A percentile compares a stretch with the other conserved stretches of the same genome.
phyloP scores from a whole-genome alignment of 2,797 vertebrate species.

The Xenopus petersii region DNA sequence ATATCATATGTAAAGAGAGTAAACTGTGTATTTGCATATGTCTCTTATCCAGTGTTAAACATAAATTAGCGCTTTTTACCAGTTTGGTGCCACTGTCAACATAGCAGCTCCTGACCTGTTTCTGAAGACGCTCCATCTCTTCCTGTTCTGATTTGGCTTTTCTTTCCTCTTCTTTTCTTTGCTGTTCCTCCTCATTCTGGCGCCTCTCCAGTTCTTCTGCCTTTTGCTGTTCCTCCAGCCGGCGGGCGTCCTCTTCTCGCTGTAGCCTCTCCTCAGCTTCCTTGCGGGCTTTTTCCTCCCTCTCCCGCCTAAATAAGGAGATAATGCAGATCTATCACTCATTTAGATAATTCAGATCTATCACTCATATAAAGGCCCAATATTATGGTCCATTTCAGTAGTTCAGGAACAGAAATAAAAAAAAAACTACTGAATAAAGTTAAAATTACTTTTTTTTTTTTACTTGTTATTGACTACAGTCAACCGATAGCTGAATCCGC shows the following conservation, averaged over 20 bases:
- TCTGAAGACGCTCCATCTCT: constrained; percentile 84
- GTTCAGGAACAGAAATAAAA: too few relatives aligned
- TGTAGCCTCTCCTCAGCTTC: constrained; percentile 75
- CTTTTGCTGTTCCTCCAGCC: constrained; percentile 70
- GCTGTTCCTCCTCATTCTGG: constrained; percentile 65
- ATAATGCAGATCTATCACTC: background rate
- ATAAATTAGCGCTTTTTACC: too few relatives aligned
- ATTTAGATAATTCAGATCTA: background rate
- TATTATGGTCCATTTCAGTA: too few relatives aligned
- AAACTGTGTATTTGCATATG: too few relatives aligned
- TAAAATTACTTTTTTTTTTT: too few relatives aligned
- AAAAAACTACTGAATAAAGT: too few relatives aligned
- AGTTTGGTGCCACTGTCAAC: too few relatives aligned
- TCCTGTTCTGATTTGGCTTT: constrained; percentile 78
- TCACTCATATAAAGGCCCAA: too few relatives aligned
- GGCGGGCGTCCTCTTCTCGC: constrained; percentile 76
- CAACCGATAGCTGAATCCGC: too few relatives aligned
- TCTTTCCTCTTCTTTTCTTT: constrained; percentile 75
- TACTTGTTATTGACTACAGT: too few relatives aligned
- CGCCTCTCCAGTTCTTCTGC: constrained; percentile 68
- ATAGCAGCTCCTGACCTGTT: constrained; percentile 71
- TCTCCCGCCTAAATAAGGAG: constrained; percentile 63
- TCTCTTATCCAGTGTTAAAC: too few relatives aligned
- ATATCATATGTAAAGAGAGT: too few relatives aligned
- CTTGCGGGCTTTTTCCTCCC: constrained; percentile 72